These are phyloP conservation scores for Ailurus styani DNA, from an alignment of 2,113 vertebrate species.

Conservation along the genomic window DNA sequence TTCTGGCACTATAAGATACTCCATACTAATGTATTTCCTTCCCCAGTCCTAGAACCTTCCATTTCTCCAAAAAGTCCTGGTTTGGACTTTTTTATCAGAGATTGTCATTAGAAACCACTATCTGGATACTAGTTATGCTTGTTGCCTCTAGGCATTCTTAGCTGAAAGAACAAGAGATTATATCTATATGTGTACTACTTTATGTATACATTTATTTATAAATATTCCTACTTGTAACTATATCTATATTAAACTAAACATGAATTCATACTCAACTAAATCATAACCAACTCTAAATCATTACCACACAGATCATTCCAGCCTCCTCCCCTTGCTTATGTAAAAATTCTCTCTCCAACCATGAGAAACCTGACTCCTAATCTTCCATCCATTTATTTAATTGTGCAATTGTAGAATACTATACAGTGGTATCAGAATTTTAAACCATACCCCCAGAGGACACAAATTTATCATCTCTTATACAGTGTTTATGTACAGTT, in stretches of 20 bases:
- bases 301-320: not conserved
- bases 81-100: not conserved
- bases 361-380: not conserved
- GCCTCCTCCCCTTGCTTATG: not conserved
- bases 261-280: not conserved
- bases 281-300: not conserved
- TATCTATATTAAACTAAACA: not conserved
- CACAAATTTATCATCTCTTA: not conserved
- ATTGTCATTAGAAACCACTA: not conserved
- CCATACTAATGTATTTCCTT: not conserved
- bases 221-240: not conserved
- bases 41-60: not conserved
- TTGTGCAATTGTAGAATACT: not conserved
- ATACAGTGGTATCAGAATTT: not conserved
- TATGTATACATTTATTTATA: too few species aligned
- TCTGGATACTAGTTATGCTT: not conserved
- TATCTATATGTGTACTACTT: not conserved
- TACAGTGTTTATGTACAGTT: not conserved
- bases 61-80: not conserved
- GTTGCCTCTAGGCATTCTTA: too few species aligned
- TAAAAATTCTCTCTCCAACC: not conserved
- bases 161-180: not conserved
- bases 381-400: not conserved
- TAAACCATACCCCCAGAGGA: not conserved
- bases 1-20: not conserved